Evolutionary conservation across 2,888 invertebrate genomes (phyloP), one percentile per base, ranked within the genome.

Genomic region (Lasius platythorax): DNA sequence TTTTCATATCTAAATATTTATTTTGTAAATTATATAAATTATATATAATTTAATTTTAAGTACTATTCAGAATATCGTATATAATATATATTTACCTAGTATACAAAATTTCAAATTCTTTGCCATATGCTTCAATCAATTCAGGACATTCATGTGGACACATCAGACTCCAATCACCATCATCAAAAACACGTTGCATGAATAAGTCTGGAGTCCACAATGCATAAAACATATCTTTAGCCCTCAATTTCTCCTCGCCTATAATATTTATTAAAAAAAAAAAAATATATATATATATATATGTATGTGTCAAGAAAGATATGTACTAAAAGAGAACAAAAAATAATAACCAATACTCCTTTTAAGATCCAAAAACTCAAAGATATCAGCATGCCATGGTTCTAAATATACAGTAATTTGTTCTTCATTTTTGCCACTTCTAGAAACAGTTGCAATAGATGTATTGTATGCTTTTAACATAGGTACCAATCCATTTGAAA

Each of bases 341-440:
- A 40, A 15, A 82, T 76, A 75, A 74, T 82, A 84, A 92, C 93
- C 98, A 0, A 98, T 99, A 94, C 99, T 99, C 95, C 99, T 99
- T 93, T 98, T 98, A 75, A 99, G 95, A 94, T 99, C 98, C 76
- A 99, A 95, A 95, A 99, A 99, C 84, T 98, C 99, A 94, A 99
- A 98, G 84, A 99, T 96, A 95, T 99, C 99, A 0, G 98, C 97
- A 95, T 99, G 99, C 99, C 99, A 99, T 0, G 99, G 99, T 95
- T 99, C 99, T 74, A 99, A 95, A 94, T 99, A 99, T 85, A 99
- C 97, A n/a, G 99, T 99, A 95, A 99, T 99, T 3, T 99, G 99
- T 23, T 99, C 99, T 1, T 99, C 99, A 85, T 99, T 96, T 96
- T 99, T 99, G 93, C 99, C 99, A n/a, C 99, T 99, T 95, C 99